Evolutionary conservation across 2,888 invertebrate species (phyloP), one percentile per base, ranked within the genome.

Genomic region (Dexiosoma caninum): DNA sequence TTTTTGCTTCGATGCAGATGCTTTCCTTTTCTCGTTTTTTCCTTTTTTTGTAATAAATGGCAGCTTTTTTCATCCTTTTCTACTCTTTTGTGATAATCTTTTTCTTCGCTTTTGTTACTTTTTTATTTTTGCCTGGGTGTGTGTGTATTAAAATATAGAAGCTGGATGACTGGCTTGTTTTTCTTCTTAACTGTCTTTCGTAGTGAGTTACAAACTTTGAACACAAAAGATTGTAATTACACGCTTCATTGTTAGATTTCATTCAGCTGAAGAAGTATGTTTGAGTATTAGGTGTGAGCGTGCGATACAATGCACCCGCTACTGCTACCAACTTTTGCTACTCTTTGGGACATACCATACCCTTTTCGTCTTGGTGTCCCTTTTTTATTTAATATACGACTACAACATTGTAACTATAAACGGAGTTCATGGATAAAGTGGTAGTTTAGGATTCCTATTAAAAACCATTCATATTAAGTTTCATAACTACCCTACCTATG

Each of bases 191-290:
- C 62, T 69, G 72, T 81, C 72, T 72, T 64, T 44, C 30, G 42
- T 62, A 53, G 75, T 75, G 70, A 81, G 75, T 78, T 78, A 78
- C 74, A 75, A 70, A 78, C 70, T 78, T 78, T 74, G 76, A 59
- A 72, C 80, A 80, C 86, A 87, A 85, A 86, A 86, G 88, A 88
- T 87, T 89, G 88, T 89, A 89, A 89, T 89, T 89, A 89, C 89
- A 89, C 88, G 89, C 89, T 89, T 88, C 88, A 89, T 89, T 89
- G 88, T 88, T 88, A 86, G 85, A 85, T 74, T 62, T 57, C 64
- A 57, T 67, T 59, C 57, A 72, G 32, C n/a, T 46, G 44, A 44
- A 67, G 72, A 59, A 42, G 35, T 30, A 46, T 46, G 1, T 37
- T 16, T 7, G 12, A 40, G 27, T 21, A 16, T n/a, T 16, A 27